These are phyloP conservation scores for Novumbra hubbsi DNA, from an alignment of 2,797 vertebrate species.

Conservation along the genomic window DNA sequence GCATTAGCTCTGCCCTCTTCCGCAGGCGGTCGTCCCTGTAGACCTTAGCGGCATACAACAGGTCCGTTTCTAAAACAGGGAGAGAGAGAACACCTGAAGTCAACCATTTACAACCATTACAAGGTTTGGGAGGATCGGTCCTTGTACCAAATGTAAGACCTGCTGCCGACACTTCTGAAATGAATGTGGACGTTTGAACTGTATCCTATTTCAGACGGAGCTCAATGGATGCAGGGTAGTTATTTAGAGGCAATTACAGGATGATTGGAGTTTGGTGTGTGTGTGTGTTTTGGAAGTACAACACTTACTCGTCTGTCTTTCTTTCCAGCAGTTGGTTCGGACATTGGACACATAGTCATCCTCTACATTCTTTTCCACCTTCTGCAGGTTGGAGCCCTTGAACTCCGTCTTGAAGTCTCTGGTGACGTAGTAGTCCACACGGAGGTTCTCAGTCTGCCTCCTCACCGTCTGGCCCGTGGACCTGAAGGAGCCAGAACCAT, in stretches of 20 bases:
- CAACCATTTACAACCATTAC: background rate
- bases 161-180: too few species aligned
- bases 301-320: conserved; percentile 94
- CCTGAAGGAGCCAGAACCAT: conserved; percentile 59
- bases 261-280: too few species aligned
- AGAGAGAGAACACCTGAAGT: background rate
- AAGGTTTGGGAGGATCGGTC: too few species aligned
- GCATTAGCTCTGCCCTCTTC: conserved; percentile 91
- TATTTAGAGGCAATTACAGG: too few species aligned
- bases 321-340: conserved; percentile 98
- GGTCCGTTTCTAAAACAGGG: conserved; percentile 83
- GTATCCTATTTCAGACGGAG: too few species aligned
- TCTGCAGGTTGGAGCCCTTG: conserved; percentile 87
- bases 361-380: conserved; percentile 95
- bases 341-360: conserved; percentile 95
- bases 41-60: conserved; percentile 92
- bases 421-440: conserved; percentile 88
- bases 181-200: too few species aligned
- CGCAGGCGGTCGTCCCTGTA: conserved; percentile 92
- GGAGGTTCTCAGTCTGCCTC: conserved; percentile 91
- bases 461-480: conserved; percentile 90
- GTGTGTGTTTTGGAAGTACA: too few species aligned
- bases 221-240: too few species aligned
- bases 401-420: conserved; percentile 95
- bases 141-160: too few species aligned